A percentile compares a stretch with the other conserved stretches of the same genome.
Conservation (phyloP, 2,888 invertebrate species). For the Tetragonula carbonaria region DNA sequence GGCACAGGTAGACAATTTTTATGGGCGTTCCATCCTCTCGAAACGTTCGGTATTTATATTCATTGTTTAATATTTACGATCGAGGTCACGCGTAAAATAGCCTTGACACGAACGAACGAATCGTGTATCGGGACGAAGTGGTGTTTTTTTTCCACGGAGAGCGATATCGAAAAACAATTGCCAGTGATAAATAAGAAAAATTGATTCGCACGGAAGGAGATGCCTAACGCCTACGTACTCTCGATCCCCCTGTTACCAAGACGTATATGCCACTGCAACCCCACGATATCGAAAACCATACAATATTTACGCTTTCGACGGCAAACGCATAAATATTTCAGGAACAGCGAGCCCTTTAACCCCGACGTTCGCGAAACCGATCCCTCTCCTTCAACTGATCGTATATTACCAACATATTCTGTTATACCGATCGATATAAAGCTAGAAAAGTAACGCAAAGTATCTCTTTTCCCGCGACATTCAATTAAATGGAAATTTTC, state of each 20-base stretch:
- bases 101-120: constrained; percentile 28
- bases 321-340: constrained; percentile 77
- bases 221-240: constrained; percentile 50
- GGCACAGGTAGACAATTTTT: neutral
- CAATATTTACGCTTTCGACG: constrained; percentile 76
- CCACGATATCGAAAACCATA: constrained; percentile 65
- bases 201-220: constrained; percentile 63
- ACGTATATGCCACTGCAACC: constrained; percentile 47
- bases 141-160: constrained; percentile 52
- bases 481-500: constrained; percentile 53
- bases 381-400: constrained; percentile 49
- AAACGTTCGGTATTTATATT: constrained; percentile 26
- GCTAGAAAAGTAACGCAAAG: constrained; percentile 40
- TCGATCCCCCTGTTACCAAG: constrained; percentile 50
- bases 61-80: constrained; percentile 54
- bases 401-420: constrained; percentile 48
- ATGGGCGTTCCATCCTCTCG: constrained; percentile 14
- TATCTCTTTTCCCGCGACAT: constrained; percentile 18
- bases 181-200: constrained; percentile 72
- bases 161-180: constrained; percentile 72
- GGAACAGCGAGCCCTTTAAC: constrained; percentile 68
- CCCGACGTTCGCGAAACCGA: constrained; percentile 42
- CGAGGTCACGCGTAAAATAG: constrained; percentile 37
- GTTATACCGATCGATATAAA: constrained; percentile 45
- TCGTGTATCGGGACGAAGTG: constrained; percentile 7